A percentile compares a stretch with the other conserved stretches of the same genome.
These are phyloP conservation scores for Geotrupes spiniger DNA, from an alignment of 2,888 invertebrate genomes.

Conservation along the genomic window DNA sequence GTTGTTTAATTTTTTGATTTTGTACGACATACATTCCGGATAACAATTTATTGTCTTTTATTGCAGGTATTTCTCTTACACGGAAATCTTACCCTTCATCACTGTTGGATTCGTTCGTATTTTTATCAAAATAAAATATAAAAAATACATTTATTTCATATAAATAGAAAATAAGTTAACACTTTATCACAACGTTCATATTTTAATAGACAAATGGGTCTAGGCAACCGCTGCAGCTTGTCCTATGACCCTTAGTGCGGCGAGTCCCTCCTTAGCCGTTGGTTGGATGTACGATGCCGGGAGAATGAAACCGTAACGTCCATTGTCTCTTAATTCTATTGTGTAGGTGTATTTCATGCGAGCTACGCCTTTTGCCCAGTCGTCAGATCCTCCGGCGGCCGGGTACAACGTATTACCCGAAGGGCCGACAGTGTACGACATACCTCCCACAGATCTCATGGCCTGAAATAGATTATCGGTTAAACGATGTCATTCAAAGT, in stretches of 20 bases:
- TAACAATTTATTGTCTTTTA: too few relatives aligned
- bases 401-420: slow-evolving; percentile 77
- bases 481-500: not conserved
- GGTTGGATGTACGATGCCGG: slow-evolving; percentile 74
- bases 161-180: slow-evolving; percentile 3
- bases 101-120: too few relatives aligned
- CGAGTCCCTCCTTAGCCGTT: slow-evolving; percentile 72
- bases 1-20: too few relatives aligned
- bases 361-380: slow-evolving; percentile 85
- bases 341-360: slow-evolving; percentile 87
- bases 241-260: slow-evolving; percentile 65
- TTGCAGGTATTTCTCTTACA: too few relatives aligned
- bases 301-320: slow-evolving; percentile 81
- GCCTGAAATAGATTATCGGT: slow-evolving; percentile 50
- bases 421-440: slow-evolving; percentile 71
- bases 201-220: slow-evolving; percentile 11
- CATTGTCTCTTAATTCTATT: slow-evolving; percentile 83
- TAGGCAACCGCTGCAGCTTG: slow-evolving; percentile 50
- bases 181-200: not conserved
- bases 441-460: slow-evolving; percentile 60
- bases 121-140: slow-evolving; percentile 1
- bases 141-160: slow-evolving; percentile 2
- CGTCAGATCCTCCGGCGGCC: slow-evolving; percentile 80
- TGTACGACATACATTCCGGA: too few relatives aligned
- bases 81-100: too few relatives aligned